Percentiles rank a stretch among this genome's conserved stretches.
These are phyloP conservation scores for Gavia stellata DNA, from an alignment of 2,113 vertebrate genomes.

Conservation along the genomic window DNA sequence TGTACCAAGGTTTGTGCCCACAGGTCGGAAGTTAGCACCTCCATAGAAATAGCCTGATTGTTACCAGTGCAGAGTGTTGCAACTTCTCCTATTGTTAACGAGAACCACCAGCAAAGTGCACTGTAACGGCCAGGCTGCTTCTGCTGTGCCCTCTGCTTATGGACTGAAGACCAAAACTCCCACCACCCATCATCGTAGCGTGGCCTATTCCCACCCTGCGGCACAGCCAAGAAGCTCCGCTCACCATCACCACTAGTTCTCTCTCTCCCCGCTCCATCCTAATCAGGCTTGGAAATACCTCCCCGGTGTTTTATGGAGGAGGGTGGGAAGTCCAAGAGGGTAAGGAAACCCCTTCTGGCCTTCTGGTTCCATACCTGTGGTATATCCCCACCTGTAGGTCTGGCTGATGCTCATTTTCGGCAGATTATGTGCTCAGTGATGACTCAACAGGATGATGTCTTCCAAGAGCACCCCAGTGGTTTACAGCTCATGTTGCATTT, in stretches of 20 bases:
- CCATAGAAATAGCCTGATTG: neutral
- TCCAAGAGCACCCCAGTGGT: neutral
- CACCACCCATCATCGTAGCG: rapidly evolving
- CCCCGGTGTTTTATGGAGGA: neutral
- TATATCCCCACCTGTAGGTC: neutral
- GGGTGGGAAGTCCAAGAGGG: neutral
- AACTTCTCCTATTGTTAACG: neutral
- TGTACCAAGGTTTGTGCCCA: neutral
- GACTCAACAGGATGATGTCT: neutral
- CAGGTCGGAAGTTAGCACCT: neutral
- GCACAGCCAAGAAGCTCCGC: neutral
- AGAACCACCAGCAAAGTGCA: neutral
- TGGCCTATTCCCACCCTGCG: neutral
- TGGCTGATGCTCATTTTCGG: neutral
- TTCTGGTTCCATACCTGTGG: neutral
- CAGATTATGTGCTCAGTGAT: neutral
- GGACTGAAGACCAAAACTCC: neutral
- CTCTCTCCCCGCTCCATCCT: neutral
- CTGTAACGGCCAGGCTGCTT: neutral
- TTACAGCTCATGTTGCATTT: neutral
- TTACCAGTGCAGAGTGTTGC: neutral
- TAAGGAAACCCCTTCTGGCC: neutral
- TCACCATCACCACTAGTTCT: neutral
- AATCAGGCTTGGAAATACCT: neutral
- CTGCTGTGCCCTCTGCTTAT: neutral